Conservation (phyloP, 2,113 vertebrate genomes). For the Brachypodius melanocephalos region DNA sequence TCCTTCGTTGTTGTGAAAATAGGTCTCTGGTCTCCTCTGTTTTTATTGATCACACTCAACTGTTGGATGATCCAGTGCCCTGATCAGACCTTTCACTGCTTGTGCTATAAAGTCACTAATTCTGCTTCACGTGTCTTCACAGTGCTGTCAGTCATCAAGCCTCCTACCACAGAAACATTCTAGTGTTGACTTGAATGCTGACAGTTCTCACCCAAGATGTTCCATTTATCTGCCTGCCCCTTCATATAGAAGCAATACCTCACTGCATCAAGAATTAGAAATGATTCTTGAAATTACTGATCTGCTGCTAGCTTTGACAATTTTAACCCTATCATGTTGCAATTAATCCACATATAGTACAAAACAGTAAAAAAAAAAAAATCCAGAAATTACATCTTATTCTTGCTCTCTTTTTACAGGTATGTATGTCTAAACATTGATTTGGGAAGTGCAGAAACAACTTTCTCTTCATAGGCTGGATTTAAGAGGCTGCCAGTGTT, state of each 20-base stretch:
- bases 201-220: neutral
- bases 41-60: neutral
- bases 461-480: neutral
- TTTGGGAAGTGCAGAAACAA: neutral
- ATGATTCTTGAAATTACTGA: neutral
- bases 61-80: neutral
- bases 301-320: neutral
- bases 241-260: neutral
- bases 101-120: neutral
- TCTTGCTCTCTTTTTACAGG: neutral
- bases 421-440: neutral
- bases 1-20: neutral
- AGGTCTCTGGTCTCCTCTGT: neutral
- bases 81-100: neutral
- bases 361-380: neutral
- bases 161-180: neutral
- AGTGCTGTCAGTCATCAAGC: neutral
- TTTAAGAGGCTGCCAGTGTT: neutral
- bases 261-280: neutral
- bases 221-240: neutral
- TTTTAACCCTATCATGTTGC: neutral
- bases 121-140: neutral
- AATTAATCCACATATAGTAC: neutral
- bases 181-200: neutral
- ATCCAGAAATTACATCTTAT: neutral